Evolutionary conservation across 1,140 invertebrate genomes (phyloP).

Genomic region (Camponotus floridanus): DNA sequence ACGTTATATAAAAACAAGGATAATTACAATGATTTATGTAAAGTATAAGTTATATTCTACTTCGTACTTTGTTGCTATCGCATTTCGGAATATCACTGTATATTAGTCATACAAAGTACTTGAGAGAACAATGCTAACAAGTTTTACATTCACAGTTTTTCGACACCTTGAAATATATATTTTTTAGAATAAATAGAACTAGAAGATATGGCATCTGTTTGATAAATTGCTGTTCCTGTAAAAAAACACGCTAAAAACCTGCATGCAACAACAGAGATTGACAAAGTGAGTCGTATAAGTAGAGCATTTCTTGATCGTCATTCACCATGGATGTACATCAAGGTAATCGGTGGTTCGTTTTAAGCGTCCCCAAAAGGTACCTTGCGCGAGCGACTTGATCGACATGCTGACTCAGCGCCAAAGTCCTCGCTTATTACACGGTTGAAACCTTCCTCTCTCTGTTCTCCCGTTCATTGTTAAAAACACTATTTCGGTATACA

Average conservation of each 20-base stretch:
- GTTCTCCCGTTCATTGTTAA: not conserved
- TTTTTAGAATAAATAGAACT: not conserved
- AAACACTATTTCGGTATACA: constrained; percentile 18
- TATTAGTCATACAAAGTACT: not conserved
- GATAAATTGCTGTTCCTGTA: constrained; percentile 36
- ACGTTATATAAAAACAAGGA: not conserved
- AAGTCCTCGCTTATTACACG: constrained; percentile 24
- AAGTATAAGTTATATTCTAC: not conserved
- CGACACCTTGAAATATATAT: not conserved
- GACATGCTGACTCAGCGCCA: constrained; percentile 39
- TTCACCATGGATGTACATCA: constrained; percentile 34
- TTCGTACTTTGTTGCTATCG: not conserved
- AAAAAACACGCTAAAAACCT: constrained; percentile 11
- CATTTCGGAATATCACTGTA: not conserved
- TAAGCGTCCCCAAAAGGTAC: not conserved
- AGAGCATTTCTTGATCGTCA: constrained; percentile 30
- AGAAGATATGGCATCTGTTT: not conserved
- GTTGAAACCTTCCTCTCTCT: not conserved
- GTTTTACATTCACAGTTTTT: not conserved
- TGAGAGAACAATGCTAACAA: constrained; percentile 5
- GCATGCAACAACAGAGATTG: constrained; percentile 43
- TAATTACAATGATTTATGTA: not conserved
- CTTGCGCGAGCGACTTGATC: not conserved
- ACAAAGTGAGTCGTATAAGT: constrained; percentile 44
- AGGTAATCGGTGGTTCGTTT: constrained; percentile 44